Evolutionary conservation across 2,113 vertebrate species (phyloP).

Genomic region (Leucoraja erinaceus): DNA sequence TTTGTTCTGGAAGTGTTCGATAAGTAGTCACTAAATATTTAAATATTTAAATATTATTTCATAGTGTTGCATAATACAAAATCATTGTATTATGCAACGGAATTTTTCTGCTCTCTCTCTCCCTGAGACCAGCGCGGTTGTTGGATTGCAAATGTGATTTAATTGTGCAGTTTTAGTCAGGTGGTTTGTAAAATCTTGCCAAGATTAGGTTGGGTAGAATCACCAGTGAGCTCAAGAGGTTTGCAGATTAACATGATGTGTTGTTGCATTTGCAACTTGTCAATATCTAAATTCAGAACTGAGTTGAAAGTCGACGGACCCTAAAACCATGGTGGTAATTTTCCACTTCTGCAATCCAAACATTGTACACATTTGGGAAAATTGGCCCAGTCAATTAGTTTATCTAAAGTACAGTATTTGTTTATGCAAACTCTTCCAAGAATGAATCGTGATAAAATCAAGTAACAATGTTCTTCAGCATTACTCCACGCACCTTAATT

Average conservation of each 20-base stretch:
- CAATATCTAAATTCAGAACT: background rate
- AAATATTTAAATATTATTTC: too few species aligned
- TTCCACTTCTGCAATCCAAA: background rate
- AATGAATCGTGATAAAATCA: slow-evolving; percentile 8
- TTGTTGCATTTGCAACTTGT: background rate
- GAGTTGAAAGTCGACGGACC: background rate
- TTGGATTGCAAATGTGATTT: background rate
- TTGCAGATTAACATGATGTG: background rate
- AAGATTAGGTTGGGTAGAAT: background rate
- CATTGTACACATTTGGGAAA: background rate
- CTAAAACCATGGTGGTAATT: background rate
- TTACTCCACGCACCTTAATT: background rate
- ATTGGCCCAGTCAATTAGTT: background rate
- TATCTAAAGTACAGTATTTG: background rate
- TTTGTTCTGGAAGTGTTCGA: too few species aligned
- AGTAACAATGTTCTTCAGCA: background rate
- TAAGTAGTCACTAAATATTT: too few species aligned
- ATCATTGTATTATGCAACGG: too few species aligned
- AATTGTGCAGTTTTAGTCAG: background rate
- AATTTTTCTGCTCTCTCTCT: background rate
- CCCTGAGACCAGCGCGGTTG: background rate
- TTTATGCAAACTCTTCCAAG: background rate
- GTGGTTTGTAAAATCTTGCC: background rate
- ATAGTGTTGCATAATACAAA: too few species aligned
- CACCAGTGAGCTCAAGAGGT: background rate